Evolutionary conservation across 1,140 invertebrate species (phyloP), one percentile per base, ranked within the genome.

Genomic region (Limonius californicus): DNA sequence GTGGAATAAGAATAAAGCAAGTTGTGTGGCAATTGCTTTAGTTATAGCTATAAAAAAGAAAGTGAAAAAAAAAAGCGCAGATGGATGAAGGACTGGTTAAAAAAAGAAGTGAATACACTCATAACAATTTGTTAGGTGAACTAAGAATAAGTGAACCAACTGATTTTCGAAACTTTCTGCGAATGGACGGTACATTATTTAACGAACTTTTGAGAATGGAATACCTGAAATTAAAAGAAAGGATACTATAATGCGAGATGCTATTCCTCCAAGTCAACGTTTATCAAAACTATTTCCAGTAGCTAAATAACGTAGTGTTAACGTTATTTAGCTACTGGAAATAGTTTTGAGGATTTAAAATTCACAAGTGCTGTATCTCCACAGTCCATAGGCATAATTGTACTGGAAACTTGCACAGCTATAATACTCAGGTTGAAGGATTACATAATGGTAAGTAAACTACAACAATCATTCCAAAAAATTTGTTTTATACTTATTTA

Each of bases 261-360:
- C 70, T 53, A 72, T 77, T 45, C 67, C 73, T 54, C 68, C 74
- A 50, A 64, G 70, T 54, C 69, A 75, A 57, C 64, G 74, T 57
- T 67, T 76, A 8, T 61, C 67, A 14, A 69, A 68, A 50, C 75
- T 72, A 19, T 56, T 76, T n/a, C n/a, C n/a, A n/a, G n/a, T n/a
- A n/a, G n/a, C n/a, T n/a, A n/a, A n/a, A n/a, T n/a, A n/a, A n/a
- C n/a, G n/a, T n/a, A n/a, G n/a, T n/a, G n/a, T n/a, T n/a, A n/a
- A 12, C 66, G 73, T 61, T 76, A 67, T 64, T 62, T 75, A 30
- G 72, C 69, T 14, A 73, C 72, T 14, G 72, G 74, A 35, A 66
- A 64, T 35, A 64, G 54, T 32, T 71, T 68, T 57, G 69, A 73
- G 61, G 72, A 77, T 64, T 56, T 76, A 14, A 70, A 64, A 61